phyloP scores from a whole-genome alignment of 2,888 invertebrate genomes.

The Metallyticus violacea region DNA sequence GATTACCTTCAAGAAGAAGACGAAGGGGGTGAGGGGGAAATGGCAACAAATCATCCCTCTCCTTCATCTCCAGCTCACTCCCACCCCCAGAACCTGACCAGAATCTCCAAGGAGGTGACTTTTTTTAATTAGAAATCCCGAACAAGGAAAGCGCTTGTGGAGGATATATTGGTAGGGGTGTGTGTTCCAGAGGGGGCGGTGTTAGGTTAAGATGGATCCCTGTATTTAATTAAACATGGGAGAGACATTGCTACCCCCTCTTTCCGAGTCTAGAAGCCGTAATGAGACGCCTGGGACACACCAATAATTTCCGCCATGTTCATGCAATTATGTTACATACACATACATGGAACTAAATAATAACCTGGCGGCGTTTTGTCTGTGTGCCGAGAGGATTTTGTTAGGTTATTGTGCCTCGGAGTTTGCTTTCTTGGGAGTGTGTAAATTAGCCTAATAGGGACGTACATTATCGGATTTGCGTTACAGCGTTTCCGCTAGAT shows the following conservation, averaged over 20 bases:
- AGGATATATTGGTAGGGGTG: neutral
- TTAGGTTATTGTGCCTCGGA: no score
- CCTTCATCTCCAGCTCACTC: neutral
- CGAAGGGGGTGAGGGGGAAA: neutral
- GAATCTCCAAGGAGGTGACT: slow-evolving; percentile 15
- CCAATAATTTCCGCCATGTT: slow-evolving; percentile 12
- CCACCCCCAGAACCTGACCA: neutral
- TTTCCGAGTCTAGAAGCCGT: neutral
- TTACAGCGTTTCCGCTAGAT: neutral
- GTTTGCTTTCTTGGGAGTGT: neutral
- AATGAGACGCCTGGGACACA: slow-evolving; percentile 4
- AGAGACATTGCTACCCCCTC: neutral
- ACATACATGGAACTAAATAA: slow-evolving; percentile 7
- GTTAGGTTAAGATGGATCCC: slow-evolving; percentile 12
- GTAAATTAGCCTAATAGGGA: neutral
- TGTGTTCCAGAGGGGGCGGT: neutral
- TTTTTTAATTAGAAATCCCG: slow-evolving; percentile 16
- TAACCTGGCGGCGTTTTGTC: neutral
- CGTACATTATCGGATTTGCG: neutral
- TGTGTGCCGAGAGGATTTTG: neutral
- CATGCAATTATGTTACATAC: slow-evolving; percentile 4
- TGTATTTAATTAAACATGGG: slow-evolving; percentile 25
- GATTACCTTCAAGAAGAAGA: neutral
- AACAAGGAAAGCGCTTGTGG: neutral
- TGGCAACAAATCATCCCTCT: slow-evolving; percentile 11